Conservation (phyloP, 2,888 invertebrate species). For the Phorcus lineatus region DNA sequence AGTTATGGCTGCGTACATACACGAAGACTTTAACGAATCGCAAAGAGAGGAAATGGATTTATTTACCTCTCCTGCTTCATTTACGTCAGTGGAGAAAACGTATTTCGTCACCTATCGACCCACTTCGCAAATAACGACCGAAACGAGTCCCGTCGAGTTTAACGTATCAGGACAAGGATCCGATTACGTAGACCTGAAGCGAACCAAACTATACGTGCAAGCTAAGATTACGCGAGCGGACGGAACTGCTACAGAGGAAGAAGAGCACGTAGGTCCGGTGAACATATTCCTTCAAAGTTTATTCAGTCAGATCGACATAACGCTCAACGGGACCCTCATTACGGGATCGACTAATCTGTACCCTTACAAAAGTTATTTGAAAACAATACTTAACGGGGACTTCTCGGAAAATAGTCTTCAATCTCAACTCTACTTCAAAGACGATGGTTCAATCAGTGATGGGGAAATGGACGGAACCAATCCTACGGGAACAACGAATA, state of each 20-base stretch:
- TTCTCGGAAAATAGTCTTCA: not conserved
- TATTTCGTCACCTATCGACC: constrained; percentile 32
- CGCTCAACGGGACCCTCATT: constrained; percentile 33
- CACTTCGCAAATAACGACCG: constrained; percentile 23
- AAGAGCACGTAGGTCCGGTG: constrained; percentile 29
- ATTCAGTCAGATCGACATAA: constrained; percentile 37
- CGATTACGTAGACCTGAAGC: constrained; percentile 38
- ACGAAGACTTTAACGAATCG: not conserved
- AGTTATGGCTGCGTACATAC: not conserved
- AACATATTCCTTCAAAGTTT: constrained; percentile 36
- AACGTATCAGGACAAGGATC: constrained; percentile 28
- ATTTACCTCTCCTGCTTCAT: constrained; percentile 30
- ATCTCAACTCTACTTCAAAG: not conserved
- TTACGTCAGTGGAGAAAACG: constrained; percentile 27
- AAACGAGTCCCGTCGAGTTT: constrained; percentile 36
- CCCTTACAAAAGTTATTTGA: constrained; percentile 38
- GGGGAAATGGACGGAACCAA: constrained; percentile 6
- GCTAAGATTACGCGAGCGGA: constrained; percentile 34
- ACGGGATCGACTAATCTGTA: constrained; percentile 35
- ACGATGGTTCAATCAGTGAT: not conserved
- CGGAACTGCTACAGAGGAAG: constrained; percentile 18
- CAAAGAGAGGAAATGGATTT: constrained; percentile 24
- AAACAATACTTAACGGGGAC: constrained; percentile 30
- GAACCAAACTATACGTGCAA: constrained; percentile 36
- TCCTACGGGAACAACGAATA: not conserved